Percentiles rank a stretch among this genome's conserved stretches.
These are phyloP conservation scores for Nycticorax nycticorax DNA, from an alignment of 2,113 vertebrate genomes.

Conservation along the genomic window DNA sequence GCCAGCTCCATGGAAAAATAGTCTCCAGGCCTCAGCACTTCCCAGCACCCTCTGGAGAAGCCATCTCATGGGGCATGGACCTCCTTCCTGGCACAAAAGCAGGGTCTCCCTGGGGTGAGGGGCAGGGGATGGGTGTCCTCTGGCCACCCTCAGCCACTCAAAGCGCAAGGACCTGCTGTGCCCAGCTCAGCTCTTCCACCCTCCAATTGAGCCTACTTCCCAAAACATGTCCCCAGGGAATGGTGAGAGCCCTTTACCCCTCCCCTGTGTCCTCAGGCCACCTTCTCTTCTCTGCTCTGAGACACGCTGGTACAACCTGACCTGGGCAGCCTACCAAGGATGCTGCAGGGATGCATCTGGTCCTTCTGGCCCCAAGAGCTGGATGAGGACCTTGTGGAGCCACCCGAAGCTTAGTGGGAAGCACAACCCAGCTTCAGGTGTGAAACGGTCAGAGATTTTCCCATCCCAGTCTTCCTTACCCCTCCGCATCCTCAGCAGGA, in stretches of 20 bases:
- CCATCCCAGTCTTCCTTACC: background rate
- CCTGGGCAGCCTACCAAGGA: background rate
- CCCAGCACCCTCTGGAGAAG: background rate
- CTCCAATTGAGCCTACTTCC: background rate
- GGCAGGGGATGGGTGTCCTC: too few species aligned
- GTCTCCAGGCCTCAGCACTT: background rate
- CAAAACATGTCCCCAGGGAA: background rate
- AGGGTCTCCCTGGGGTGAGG: background rate
- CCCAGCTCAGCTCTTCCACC: background rate
- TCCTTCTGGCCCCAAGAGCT: background rate
- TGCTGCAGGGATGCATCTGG: background rate
- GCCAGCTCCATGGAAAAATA: background rate
- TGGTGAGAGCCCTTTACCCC: background rate
- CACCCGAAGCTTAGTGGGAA: background rate
- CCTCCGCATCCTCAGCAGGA: background rate
- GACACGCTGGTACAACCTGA: rapidly evolving
- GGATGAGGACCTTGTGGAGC: background rate
- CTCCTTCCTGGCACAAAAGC: background rate
- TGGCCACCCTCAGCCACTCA: background rate
- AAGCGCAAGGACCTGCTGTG: background rate
- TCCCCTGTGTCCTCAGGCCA: background rate
- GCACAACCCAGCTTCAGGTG: background rate
- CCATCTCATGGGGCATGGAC: background rate
- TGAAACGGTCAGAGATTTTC: background rate
- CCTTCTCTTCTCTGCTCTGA: background rate